Evolutionary conservation across 2,113 vertebrate genomes (phyloP).

Genomic region (Microtus montanus): DNA sequence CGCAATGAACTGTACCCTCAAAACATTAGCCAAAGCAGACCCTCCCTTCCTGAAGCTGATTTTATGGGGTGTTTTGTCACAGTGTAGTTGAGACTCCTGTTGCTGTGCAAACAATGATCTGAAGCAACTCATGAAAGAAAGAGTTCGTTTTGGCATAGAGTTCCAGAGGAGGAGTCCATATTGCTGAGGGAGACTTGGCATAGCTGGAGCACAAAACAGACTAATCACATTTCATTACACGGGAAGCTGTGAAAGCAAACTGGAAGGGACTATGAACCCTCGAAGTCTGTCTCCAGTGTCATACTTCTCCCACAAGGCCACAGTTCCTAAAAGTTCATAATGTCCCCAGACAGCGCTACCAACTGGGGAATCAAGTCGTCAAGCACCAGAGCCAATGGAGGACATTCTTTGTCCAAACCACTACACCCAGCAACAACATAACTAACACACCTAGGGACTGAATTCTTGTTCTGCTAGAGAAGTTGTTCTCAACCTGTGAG

Average conservation of each 20-base stretch:
- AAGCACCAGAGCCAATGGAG: not conserved
- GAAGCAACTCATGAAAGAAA: not conserved
- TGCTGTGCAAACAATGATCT: not conserved
- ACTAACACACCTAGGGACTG: not conserved
- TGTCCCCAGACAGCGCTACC: not conserved
- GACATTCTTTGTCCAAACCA: not conserved
- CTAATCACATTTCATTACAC: too few relatives aligned
- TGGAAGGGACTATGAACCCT: not conserved
- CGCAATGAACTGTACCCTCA: not conserved
- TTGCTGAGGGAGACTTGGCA: not conserved
- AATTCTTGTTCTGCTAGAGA: not conserved
- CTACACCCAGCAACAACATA: not conserved
- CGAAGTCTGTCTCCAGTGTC: not conserved
- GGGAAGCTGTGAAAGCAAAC: not conserved
- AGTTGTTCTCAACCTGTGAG: not conserved
- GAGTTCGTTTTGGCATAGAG: not conserved
- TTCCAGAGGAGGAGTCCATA: not conserved
- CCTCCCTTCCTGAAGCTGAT: not conserved
- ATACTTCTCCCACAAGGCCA: not conserved
- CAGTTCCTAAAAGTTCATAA: not conserved
- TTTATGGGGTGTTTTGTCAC: not conserved
- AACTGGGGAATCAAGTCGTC: not conserved
- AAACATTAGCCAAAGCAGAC: not conserved
- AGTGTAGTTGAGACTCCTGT: not conserved
- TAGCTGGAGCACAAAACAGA: not conserved